A percentile compares a stretch with the other conserved stretches of the same genome.
Conservation (phyloP, 1,140 invertebrate species). For the Hyles vespertilio region DNA sequence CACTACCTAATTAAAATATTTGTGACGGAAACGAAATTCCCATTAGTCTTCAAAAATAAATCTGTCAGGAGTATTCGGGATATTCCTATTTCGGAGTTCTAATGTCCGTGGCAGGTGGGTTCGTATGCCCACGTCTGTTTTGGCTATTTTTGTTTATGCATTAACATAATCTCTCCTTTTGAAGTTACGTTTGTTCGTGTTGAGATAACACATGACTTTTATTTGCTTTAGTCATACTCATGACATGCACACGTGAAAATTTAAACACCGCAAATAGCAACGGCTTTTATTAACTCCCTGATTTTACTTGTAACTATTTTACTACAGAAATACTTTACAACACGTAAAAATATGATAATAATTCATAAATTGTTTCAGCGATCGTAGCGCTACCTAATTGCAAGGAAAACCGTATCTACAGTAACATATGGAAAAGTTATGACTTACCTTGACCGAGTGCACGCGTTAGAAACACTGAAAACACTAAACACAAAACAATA, state of each 20-base stretch:
- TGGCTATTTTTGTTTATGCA: conserved; percentile 49
- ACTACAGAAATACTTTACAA: too few species aligned
- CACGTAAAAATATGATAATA: too few species aligned
- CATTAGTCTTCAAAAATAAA: conserved; percentile 33
- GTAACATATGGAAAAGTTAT: conserved; percentile 11
- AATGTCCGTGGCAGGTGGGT: conserved; percentile 51
- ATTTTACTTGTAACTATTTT: not conserved
- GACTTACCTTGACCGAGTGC: conserved; percentile 48
- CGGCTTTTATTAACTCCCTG: not conserved
- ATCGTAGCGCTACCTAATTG: not conserved
- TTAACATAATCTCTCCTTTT: conserved; percentile 56
- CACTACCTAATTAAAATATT: too few species aligned
- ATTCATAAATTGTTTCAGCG: too few species aligned
- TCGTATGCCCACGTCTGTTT: conserved; percentile 36
- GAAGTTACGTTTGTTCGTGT: conserved; percentile 42
- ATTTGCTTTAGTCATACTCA: conserved; percentile 17
- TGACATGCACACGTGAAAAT: conserved; percentile 2
- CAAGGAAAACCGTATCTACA: not conserved
- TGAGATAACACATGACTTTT: conserved; percentile 36
- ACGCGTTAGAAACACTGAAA: conserved; percentile 34
- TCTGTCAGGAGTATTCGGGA: conserved; percentile 49
- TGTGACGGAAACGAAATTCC: too few species aligned
- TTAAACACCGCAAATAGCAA: too few species aligned
- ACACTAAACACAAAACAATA: conserved; percentile 36
- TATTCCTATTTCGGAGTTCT: conserved; percentile 52